phyloP scores from a whole-genome alignment of 2,888 invertebrate genomes.

The Caenorhabditis sp. region DNA sequence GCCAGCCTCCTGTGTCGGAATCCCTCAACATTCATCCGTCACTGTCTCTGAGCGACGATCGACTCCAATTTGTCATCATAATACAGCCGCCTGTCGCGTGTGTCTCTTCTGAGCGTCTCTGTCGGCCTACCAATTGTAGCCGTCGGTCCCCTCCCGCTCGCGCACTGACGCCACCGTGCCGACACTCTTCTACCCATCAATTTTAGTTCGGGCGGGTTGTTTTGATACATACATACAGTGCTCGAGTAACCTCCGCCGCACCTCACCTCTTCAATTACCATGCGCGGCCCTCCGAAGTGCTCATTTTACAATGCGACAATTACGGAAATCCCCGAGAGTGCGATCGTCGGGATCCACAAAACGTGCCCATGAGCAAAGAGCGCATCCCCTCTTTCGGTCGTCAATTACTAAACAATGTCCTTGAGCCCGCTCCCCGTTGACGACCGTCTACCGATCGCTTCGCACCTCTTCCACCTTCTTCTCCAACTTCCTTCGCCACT shows the following conservation, averaged over 20 bases:
- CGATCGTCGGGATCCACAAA: slow-evolving; percentile 1
- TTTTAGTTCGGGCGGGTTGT: slow-evolving; percentile 52
- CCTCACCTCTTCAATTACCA: slow-evolving; percentile 47
- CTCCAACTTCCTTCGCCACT: slow-evolving; percentile 4
- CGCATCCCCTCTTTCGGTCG: slow-evolving; percentile 6
- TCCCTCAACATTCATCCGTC: slow-evolving; percentile 20
- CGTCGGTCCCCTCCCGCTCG: slow-evolving; percentile 43
- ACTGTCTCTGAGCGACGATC: slow-evolving; percentile 26
- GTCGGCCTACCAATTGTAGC: slow-evolving; percentile 46
- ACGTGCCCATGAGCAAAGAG: slow-evolving; percentile 28
- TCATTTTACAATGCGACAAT: slow-evolving; percentile 46
- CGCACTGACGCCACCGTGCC: slow-evolving; percentile 47
- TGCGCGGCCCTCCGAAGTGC: slow-evolving; percentile 39
- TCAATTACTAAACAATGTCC: slow-evolving; percentile 41
- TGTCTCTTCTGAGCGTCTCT: slow-evolving; percentile 14
- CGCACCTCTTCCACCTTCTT: slow-evolving; percentile 13
- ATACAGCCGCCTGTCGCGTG: slow-evolving; percentile 38
- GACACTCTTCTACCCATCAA: slow-evolving; percentile 51
- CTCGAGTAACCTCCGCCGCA: slow-evolving; percentile 38
- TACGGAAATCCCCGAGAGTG: slow-evolving; percentile 23
- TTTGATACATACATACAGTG: slow-evolving; percentile 38
- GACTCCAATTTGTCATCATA: slow-evolving; percentile 53
- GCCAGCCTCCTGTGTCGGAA: slow-evolving; percentile 29
- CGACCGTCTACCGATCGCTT: slow-evolving; percentile 10
- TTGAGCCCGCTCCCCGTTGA: slow-evolving; percentile 21